Evolutionary conservation across 2,113 vertebrate species (phyloP), one percentile per base, ranked within the genome.

Genomic region (Mesembrinibis cayennensis): DNA sequence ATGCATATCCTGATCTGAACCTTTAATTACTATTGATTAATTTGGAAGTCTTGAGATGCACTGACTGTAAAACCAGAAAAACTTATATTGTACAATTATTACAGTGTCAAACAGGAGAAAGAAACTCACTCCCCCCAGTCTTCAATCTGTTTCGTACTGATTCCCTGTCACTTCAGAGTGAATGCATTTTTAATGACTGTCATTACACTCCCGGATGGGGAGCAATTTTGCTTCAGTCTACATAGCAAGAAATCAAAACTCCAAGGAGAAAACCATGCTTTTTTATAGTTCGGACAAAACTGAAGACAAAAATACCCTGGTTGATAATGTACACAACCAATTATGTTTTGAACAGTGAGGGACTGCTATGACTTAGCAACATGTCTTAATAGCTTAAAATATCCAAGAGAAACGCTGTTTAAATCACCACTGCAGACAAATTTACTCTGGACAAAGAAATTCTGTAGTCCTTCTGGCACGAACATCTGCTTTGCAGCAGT

Each of bases 111-210:
- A 65, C 9, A 80, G 55, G 61, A 47, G 63, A 47, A 78, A 40
- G 56, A 38, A 70, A 78, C 53, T 29, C 55, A 34, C 44, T 72
- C 44, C 79, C 67, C 34, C 7, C 59, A 21, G 69, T 20, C 58
- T 40, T 58, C 73, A 91, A 1, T 77, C 45, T 59, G 23, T 15
- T 61, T 23, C 70, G 11, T 6, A 8, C 76, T 30, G 69, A 83
- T 59, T 93, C 89, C n/a, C 84, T n/a, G 29, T 44, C 95, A 66
- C 80, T 86, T 62, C 66, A 69, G 34, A 87, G 85, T 11, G 87
- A 85, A 52, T 47, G 47, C 29, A 23, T 81, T 89, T 93, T 89
- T 89, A 94, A 95, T 94, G 74, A 90, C 21, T 85, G 61, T 67
- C 94, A 61, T 93, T 80, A 56, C 16, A 32, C 20, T 84, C 87